These are phyloP conservation scores for Vulpes vulpes DNA, from an alignment of 2,113 vertebrate genomes.

Conservation along the genomic window DNA sequence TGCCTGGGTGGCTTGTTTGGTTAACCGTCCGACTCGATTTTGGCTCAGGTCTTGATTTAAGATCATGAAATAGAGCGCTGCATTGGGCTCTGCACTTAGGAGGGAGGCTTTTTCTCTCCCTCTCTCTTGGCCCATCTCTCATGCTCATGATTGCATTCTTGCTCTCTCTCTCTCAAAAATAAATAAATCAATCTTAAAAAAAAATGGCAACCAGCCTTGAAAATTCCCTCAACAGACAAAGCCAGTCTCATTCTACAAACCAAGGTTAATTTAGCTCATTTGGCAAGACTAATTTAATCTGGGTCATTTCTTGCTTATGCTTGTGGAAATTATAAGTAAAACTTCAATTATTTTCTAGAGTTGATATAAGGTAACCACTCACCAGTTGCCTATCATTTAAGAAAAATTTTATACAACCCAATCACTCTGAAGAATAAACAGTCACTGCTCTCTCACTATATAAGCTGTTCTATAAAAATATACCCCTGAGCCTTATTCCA, in stretches of 20 bases:
- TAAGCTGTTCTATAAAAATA: neutral
- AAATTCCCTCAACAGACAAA: neutral
- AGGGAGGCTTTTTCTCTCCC: neutral
- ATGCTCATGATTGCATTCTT: too few relatives aligned
- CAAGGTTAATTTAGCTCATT: neutral
- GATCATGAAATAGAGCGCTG: neutral
- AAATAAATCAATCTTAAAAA: neutral
- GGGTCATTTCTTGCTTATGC: neutral
- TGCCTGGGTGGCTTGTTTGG: neutral
- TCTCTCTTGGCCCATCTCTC: neutral
- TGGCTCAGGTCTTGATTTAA: neutral
- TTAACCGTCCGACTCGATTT: neutral
- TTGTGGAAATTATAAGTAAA: neutral
- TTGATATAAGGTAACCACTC: neutral
- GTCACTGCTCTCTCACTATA: neutral
- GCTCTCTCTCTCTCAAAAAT: neutral
- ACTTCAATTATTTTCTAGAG: neutral
- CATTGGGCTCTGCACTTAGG: neutral
- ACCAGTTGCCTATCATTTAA: neutral
- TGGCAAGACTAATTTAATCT: neutral
- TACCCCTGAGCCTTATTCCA: neutral
- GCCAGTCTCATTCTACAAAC: neutral
- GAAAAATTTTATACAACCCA: neutral
- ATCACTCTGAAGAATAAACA: neutral
- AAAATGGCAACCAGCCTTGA: neutral